These are phyloP conservation scores for Platycercus adscitus DNA, from an alignment of 2,113 vertebrate species.

Conservation along the genomic window DNA sequence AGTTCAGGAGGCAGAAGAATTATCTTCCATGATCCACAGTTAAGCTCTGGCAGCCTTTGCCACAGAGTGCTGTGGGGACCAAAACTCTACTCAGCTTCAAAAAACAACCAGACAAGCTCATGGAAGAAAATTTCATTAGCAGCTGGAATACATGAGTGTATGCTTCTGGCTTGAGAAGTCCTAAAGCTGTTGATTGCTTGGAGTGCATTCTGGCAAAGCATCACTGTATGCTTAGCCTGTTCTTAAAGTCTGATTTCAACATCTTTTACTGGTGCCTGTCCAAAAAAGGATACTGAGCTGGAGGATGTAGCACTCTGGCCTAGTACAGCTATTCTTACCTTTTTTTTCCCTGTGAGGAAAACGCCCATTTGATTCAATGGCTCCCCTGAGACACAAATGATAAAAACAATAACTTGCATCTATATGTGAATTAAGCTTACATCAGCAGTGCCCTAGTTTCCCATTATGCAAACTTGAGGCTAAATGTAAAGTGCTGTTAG, in stretches of 20 bases:
- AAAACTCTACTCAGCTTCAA: background rate
- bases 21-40: background rate
- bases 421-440: background rate
- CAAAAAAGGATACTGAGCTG: background rate
- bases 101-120: background rate
- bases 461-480: background rate
- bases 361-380: background rate
- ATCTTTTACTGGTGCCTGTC: background rate
- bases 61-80: accelerated
- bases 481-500: background rate
- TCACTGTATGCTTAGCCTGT: background rate
- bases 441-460: background rate
- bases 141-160: background rate
- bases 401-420: background rate
- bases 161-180: background rate
- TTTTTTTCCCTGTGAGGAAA: background rate
- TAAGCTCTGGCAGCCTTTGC: background rate
- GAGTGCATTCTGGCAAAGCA: background rate
- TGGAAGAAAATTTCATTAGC: background rate
- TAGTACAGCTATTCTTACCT: background rate
- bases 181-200: background rate
- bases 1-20: background rate
- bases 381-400: background rate
- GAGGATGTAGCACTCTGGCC: background rate
- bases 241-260: background rate